Base-by-base conservation (phyloP, 1,140 invertebrate species). In the Sesamia nonagrioides region DNA sequence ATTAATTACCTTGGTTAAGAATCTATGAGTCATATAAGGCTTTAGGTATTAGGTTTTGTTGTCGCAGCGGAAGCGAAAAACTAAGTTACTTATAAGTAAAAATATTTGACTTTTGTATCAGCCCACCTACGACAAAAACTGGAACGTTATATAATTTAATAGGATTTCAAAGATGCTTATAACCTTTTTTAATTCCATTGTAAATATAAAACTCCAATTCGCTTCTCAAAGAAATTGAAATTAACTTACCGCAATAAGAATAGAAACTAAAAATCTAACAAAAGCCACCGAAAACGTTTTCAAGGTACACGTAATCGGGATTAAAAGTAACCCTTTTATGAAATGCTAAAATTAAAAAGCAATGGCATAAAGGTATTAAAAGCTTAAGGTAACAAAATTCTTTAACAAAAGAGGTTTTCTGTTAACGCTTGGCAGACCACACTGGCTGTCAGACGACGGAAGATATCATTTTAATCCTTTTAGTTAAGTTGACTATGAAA, bases 401-500 rank as follows among this genome's bases (percentile, higher is more conserved):
- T 72, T 81, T 86, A 82, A 89, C 92, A 94, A 94, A 93, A 86
- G 89, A 88, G 48, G 82, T 84, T 88, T 84, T 88, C 81, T 86
- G 89, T 94, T 94, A 89, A 92, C 89, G 93, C 86, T 94, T 80
- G 75, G 85, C 60, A 85, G 93, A 94, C 93, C 93, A 93, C 93
- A 94, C 93, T 91, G 87, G 88, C 84, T 91, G 91, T 90, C 89
- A 90, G 90, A 91, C 86, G 89, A 89, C 90, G 89, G 91, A 94
- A 92, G 91, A 91, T 92, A 92, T 94, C 89, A 92, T 94, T 93
- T 93, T 94, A 94, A 94, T 94, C 93, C 93, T 93, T 94, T 94
- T 94, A 94, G 91, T 91, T 93, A 93, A 94, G 92, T 94, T 92
- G 90, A 88, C 91, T 92, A 91, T 93, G 90, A 92, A 92, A 91